Conservation (phyloP, 1,140 invertebrate species). For the Halesus radiatus region DNA sequence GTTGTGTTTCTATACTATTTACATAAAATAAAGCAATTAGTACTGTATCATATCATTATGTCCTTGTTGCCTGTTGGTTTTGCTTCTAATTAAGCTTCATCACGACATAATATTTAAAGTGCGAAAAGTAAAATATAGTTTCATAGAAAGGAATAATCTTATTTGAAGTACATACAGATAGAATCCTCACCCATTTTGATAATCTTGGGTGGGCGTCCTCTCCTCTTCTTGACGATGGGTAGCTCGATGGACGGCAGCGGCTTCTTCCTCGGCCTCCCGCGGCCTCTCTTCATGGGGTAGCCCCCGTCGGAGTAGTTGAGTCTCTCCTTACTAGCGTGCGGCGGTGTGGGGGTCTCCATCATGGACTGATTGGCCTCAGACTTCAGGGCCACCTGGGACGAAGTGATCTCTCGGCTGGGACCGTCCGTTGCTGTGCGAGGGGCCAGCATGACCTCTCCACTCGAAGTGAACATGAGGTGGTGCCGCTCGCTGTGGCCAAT, state of each 20-base stretch:
- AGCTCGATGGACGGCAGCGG: slow-evolving; percentile 63
- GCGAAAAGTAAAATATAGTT: too few species aligned
- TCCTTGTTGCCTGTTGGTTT: too few species aligned
- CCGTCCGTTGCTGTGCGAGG: slow-evolving; percentile 51
- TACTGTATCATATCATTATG: too few species aligned
- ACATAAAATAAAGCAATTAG: too few species aligned
- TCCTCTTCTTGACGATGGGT: slow-evolving; percentile 65
- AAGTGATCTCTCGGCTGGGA: not conserved
- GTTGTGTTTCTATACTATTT: too few species aligned
- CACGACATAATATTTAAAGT: too few species aligned
- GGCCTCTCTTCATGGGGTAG: slow-evolving; percentile 62
- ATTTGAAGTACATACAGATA: not conserved
- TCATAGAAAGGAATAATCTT: too few species aligned
- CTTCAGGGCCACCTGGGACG: not conserved
- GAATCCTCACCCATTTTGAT: slow-evolving; percentile 54
- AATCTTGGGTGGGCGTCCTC: slow-evolving; percentile 66
- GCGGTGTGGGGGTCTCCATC: not conserved
- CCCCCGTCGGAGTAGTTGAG: slow-evolving; percentile 36
- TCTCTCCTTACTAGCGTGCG: not conserved
- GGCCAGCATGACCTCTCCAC: slow-evolving; percentile 67
- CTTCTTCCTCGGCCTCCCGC: slow-evolving; percentile 65
- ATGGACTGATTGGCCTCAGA: slow-evolving; percentile 35
- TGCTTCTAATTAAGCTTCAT: too few species aligned
- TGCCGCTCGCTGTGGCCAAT: slow-evolving; percentile 67
- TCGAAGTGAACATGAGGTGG: slow-evolving; percentile 66